Conservation (phyloP, 1,140 invertebrate genomes). For the Bombus confusus region DNA sequence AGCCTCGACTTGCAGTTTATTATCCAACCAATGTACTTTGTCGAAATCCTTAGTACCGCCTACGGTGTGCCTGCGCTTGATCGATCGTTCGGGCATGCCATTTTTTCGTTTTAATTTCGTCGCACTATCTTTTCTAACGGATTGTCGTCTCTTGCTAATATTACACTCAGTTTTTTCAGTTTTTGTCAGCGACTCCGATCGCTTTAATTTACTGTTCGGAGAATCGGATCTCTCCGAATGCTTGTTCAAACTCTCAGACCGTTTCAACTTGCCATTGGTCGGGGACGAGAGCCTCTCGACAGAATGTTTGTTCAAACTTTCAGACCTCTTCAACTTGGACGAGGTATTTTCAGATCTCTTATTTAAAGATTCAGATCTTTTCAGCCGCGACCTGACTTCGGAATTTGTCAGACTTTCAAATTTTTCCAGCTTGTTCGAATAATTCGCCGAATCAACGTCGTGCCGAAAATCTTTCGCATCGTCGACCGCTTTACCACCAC, state of each 20-base stretch:
- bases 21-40: slow-evolving; percentile 85
- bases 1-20: slow-evolving; percentile 82
- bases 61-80: slow-evolving; percentile 95
- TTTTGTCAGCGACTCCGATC: slow-evolving; percentile 88
- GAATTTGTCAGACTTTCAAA: slow-evolving; percentile 77
- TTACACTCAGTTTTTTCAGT: slow-evolving; percentile 92
- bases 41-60: slow-evolving; percentile 94
- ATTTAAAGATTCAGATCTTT: slow-evolving; percentile 85
- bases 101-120: slow-evolving; percentile 89
- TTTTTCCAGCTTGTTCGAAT: slow-evolving; percentile 80
- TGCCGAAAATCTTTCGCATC: slow-evolving; percentile 26
- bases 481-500: slow-evolving; percentile 15
- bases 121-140: slow-evolving; percentile 80
- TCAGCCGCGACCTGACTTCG: slow-evolving; percentile 80
- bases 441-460: slow-evolving; percentile 68
- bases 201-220: slow-evolving; percentile 82
- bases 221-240: slow-evolving; percentile 79
- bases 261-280: slow-evolving; percentile 81
- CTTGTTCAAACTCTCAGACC: slow-evolving; percentile 84
- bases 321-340: slow-evolving; percentile 79
- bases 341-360: slow-evolving; percentile 80
- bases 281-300: slow-evolving; percentile 79
- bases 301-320: slow-evolving; percentile 80
- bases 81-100: slow-evolving; percentile 89
- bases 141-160: slow-evolving; percentile 87